Evolutionary conservation across 2,113 vertebrate genomes (phyloP), one percentile per base, ranked within the genome.

Genomic region (Nicator chloris): DNA sequence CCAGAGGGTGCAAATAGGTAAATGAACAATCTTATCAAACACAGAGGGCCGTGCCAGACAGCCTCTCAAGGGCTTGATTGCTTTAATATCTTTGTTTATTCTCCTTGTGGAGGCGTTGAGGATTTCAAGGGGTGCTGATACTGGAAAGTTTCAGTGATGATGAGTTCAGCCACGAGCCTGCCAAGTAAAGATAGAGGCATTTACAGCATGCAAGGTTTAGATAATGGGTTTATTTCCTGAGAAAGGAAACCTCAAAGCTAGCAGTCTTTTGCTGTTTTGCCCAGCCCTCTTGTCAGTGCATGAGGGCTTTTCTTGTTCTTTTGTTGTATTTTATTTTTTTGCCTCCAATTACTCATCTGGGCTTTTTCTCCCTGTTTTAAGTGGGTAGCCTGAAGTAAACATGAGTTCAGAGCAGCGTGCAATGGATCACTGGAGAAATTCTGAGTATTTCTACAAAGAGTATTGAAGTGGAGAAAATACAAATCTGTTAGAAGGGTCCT

Each of bases 181-280:
- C 63, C 54, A 17, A 50, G 30, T 2, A 2, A n/a, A 64, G 66
- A 44, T 14, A 42, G 42, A 69, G 23, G 27, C 3, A 4, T 24
- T 73, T 35, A 2, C 54, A 81, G 76, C 40, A 7, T 30, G 83
- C 28, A 20, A 6, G n/a, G 9, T 24, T 33, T 2, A 13, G 63
- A 92, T 83, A 93, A 91, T 47, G 11, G 13, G 2, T 59, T 89
- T 54, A 28, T 86, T 81, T 92, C 81, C 81, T 54, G 51, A 44
- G 14, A 16, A 79, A 50, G 51, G 17, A 8, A 59, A 81, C 56
- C 54, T 88, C 72, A 73, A 73, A 94, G 91, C 60, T 45, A 11
- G 24, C 16, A 1, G 51, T 23, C 49, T 22, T 45, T 18, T 61
- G n/a, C 49, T 93, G 68, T 10, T 83, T 40, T 80, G 42, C 64